Percentiles rank a stretch among this genome's conserved stretches.
Evolutionary conservation across 2,113 vertebrate species (phyloP).

Genomic region (Gavialis gangeticus): DNA sequence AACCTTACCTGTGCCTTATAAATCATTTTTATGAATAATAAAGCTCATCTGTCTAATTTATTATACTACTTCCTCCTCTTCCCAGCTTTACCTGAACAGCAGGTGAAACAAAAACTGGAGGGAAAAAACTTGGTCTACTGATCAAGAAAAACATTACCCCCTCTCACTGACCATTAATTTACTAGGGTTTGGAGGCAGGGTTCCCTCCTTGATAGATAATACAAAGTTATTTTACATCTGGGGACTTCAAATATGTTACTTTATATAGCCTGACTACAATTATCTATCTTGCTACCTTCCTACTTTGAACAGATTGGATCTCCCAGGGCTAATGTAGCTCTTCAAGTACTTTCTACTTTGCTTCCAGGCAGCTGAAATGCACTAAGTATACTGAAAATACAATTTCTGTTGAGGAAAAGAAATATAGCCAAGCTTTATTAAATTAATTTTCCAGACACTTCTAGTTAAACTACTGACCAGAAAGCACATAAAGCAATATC

Average conservation of each 20-base stretch:
- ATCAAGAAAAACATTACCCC: conserved; percentile 23
- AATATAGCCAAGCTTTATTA: not conserved
- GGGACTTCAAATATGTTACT: conserved; percentile 23
- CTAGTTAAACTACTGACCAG: not conserved
- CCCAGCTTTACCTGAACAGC: conserved; percentile 3
- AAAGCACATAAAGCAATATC: not conserved
- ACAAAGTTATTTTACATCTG: conserved; percentile 11
- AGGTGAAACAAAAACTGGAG: not conserved
- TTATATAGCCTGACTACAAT: conserved; percentile 4
- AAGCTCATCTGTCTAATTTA: not conserved
- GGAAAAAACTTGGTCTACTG: not conserved
- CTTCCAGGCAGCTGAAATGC: conserved; percentile 3
- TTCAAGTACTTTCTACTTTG: conserved; percentile 20
- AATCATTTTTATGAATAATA: conserved; percentile 23
- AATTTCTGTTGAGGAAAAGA: not conserved
- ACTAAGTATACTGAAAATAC: not conserved
- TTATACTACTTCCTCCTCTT: not conserved
- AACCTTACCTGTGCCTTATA: not conserved
- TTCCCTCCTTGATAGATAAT: not conserved
- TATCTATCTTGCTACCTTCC: conserved; percentile 13
- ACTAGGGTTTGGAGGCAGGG: not conserved
- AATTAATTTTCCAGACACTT: conserved; percentile 10
- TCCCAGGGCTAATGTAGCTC: not conserved
- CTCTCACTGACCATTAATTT: not conserved
- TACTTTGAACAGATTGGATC: conserved; percentile 18